These are phyloP conservation scores for Myathropa florea DNA, from an alignment of 2,888 invertebrate genomes.

Conservation along the genomic window DNA sequence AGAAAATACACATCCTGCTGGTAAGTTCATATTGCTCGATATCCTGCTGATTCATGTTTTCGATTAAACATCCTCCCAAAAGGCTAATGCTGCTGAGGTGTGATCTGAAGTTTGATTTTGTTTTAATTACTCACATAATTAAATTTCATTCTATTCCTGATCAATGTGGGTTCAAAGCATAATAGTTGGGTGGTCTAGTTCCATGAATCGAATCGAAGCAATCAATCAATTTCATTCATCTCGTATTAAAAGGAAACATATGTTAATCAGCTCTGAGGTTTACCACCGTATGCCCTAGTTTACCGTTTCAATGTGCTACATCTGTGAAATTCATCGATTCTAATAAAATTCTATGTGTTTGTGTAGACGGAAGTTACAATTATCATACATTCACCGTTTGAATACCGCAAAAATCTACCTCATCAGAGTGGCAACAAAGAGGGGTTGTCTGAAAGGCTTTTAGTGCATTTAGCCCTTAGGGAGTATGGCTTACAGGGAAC, in stretches of 20 bases:
- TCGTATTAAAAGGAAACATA: neutral
- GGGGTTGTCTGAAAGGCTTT: neutral
- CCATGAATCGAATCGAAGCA: conserved; percentile 10
- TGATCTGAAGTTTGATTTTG: neutral
- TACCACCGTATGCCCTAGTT: neutral
- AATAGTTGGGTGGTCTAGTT: neutral
- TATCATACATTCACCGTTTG: neutral
- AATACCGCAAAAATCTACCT: conserved; percentile 9
- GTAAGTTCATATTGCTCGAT: neutral
- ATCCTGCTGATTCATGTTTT: neutral
- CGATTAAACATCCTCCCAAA: neutral
- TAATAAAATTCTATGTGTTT: neutral
- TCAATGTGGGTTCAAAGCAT: neutral
- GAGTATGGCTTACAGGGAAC: neutral
- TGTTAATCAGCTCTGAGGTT: conserved; percentile 17
- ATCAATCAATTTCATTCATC: conserved; percentile 4
- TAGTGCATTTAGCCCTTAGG: neutral
- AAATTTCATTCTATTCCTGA: neutral
- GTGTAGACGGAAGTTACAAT: neutral
- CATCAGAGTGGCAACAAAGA: neutral
- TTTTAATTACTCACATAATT: neutral
- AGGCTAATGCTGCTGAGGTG: neutral
- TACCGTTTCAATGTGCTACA: neutral
- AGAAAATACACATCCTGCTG: neutral
- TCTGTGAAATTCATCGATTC: neutral